A percentile compares a stretch with the other conserved stretches of the same genome.
Conservation (phyloP, 2,113 vertebrate genomes). For the Malurus melanocephalus region DNA sequence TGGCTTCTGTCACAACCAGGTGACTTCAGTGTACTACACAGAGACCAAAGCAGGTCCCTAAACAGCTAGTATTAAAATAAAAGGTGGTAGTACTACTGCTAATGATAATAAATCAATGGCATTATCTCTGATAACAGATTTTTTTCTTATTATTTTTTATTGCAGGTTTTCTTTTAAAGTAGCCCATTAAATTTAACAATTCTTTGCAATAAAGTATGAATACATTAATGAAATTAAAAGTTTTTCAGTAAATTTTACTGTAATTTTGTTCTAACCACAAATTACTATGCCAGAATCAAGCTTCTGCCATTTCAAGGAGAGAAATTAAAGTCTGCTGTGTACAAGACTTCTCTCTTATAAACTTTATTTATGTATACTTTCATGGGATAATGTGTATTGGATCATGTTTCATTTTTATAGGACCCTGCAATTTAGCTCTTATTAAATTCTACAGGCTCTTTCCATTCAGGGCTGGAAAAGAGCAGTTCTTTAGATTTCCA, state of each 20-base stretch:
- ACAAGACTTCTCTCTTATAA: not conserved
- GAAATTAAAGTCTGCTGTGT: not conserved
- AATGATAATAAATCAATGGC: not conserved
- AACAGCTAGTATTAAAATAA: not conserved
- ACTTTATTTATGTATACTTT: not conserved
- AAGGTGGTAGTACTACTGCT: not conserved
- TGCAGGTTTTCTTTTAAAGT: not conserved
- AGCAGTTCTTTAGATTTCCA: not conserved
- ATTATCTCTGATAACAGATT: not conserved
- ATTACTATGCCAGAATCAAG: not conserved
- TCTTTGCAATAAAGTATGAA: not conserved
- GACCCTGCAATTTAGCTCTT: not conserved
- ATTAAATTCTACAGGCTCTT: not conserved
- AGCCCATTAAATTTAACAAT: not conserved
- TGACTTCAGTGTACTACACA: not conserved
- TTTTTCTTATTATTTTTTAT: conserved; percentile 1
- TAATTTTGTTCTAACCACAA: not conserved
- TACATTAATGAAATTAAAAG: not conserved
- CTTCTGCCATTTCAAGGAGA: not conserved
- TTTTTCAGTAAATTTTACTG: not conserved
- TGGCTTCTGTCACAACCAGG: not conserved
- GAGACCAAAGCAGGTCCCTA: conserved; percentile 4
- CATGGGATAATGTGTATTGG: not conserved
- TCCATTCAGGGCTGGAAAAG: not conserved
- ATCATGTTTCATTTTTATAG: conserved; percentile 15